Base-by-base conservation (phyloP, 2,113 vertebrate species). In the Lota lota region DNA sequence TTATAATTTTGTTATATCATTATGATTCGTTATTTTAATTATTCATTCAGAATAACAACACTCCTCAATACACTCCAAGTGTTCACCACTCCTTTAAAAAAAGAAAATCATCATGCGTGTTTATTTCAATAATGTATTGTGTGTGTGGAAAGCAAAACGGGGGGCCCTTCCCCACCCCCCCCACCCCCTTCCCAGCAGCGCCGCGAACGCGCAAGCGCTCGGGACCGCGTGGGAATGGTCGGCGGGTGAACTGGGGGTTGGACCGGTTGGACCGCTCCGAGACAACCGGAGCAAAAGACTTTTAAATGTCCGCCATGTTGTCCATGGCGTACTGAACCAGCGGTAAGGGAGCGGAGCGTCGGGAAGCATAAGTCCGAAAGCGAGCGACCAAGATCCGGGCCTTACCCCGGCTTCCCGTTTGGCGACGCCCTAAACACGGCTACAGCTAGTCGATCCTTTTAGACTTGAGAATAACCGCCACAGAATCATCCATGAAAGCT, bases 301-400 rank as follows among this genome's bases (percentile, higher is more conserved):
- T 91, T 96, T 96, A 98, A 97, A 98, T 98, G 96, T 98, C 96
- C 95, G 96, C 96, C 96, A 98, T 98, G 96, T 98, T 98, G 95
- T 93, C 94, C 94, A 95, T 95, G 96, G 96, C 96, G 95, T 94
- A 94, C 92, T 98, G 95, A 93, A 82, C 87, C 95, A 88, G 90
- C 92, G 90, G 76, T 93, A 93, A 33, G 93, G 91, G 90, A 88
- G 93, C 93, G 94, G 94, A 92, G 94, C 88, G 84, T 88, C 94
- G 88, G 92, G 92, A 92, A 93, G 91, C 91, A 91, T 91, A 91
- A 91, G 91, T 93, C 91, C 94, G 89, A 90, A 86, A 93, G 92
- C 85, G 94, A 94, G 94, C 87, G 90, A 89, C 85, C 88, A 72
- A 92, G 91, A 89, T 89, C 92, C 93, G 92, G 93, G 94, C 94